A percentile compares a stretch with the other conserved stretches of the same genome.
These are phyloP conservation scores for Leptopilina syphax DNA, from an alignment of 2,888 invertebrate genomes.

Conservation along the genomic window DNA sequence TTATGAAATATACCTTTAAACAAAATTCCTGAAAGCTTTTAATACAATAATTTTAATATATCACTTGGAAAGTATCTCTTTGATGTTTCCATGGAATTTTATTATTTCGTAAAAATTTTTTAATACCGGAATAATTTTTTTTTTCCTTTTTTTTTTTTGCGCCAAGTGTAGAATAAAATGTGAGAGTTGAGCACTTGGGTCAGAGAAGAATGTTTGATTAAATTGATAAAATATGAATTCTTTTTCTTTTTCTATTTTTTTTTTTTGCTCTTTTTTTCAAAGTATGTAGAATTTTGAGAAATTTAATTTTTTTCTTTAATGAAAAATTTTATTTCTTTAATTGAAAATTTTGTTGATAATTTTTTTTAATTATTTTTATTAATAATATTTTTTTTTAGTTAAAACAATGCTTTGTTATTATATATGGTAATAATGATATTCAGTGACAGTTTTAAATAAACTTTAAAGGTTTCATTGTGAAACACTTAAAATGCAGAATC, in stretches of 20 bases:
- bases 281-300: too few relatives aligned
- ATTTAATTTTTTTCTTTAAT: too few relatives aligned
- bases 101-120: slow-evolving; percentile 1
- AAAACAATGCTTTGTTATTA: not conserved
- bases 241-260: not conserved
- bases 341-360: too few relatives aligned
- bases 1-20: not conserved
- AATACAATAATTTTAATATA: slow-evolving; percentile 14
- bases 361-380: too few relatives aligned
- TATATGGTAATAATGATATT: slow-evolving; percentile 11
- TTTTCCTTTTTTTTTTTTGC: not conserved
- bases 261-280: too few relatives aligned
- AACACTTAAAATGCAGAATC: slow-evolving; percentile 31
- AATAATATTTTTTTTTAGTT: too few relatives aligned
- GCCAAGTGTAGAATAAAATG: not conserved
- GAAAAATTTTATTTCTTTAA: too few relatives aligned
- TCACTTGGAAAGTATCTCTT: slow-evolving; percentile 14
- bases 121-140: slow-evolving; percentile 1
- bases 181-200: not conserved
- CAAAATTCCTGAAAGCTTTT: slow-evolving; percentile 7
- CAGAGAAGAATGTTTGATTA: slow-evolving; percentile 5
- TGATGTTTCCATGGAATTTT: slow-evolving; percentile 9
- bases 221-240: not conserved
- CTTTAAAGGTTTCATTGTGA: slow-evolving; percentile 24
- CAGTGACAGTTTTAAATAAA: slow-evolving; percentile 12